Evolutionary conservation across 2,888 invertebrate species (phyloP), one percentile per base, ranked within the genome.

Genomic region (Drosophila birchii): DNA sequence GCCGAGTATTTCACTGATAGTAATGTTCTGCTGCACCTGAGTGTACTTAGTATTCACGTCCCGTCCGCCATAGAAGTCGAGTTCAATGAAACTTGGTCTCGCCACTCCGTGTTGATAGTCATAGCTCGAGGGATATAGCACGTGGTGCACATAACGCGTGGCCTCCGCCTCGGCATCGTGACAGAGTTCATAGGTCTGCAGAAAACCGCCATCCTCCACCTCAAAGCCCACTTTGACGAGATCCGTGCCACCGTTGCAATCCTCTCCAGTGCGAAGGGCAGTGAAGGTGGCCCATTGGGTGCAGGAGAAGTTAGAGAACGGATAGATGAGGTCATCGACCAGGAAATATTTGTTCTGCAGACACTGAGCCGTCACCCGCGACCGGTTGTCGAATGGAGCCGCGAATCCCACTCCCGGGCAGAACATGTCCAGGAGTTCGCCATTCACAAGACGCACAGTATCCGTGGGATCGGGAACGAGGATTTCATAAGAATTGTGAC

Each of bases 181-280:
- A 39, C 93, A 93, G 0, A 93, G 80, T 20, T 93, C 92, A 56
- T 92, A 89, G 12, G 91, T 84, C 12, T 88, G 86, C 20, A 93
- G 45, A 45, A 93, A 93, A 2, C 82, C 79, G 5, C 79, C 85
- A n/a, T 81, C 76, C 0, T 90, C 76, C n/a, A 86, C 7, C 14
- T 86, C 69, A 59, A 93, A 93, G 9, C 93, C 93, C 23, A 93
- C 90, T 69, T 93, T 91, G 3, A 93, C 81, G 1, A 90, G 68
- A 61, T 87, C 89, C 0, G 91, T 88, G 49, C 90, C 89, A 2
- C 82, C 88, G 38, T 89, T 88, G 59, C 93, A 93, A 1, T 23
- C 56, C 0, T 83, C 78, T 0, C 84, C 85, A 1, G 90, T 91
- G 3, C 85, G 81, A 6, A 90, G 85, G 0, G 92, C 91, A 3